A percentile compares a stretch with the other conserved stretches of the same genome.
Conservation (phyloP, 2,888 invertebrate species). For the Hypomecis punctinalis region DNA sequence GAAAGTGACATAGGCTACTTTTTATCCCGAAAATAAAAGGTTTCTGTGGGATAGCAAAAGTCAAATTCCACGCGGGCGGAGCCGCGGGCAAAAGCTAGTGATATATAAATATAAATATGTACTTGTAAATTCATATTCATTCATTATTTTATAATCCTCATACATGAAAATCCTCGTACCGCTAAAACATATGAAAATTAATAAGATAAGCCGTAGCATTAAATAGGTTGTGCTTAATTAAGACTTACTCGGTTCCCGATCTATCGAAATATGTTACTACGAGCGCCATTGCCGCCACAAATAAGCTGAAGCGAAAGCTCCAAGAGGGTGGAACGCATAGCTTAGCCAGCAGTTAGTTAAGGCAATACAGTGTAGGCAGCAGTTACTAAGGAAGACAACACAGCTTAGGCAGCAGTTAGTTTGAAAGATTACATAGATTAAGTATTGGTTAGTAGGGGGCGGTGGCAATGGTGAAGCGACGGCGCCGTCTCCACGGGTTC, state of each 20-base stretch:
- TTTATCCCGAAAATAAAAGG: too few species aligned
- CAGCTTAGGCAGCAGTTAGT: slow-evolving; percentile 13
- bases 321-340: slow-evolving; percentile 28
- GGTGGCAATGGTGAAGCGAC: slow-evolving; percentile 2
- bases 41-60: too few species aligned
- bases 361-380: background rate
- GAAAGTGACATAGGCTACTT: too few species aligned
- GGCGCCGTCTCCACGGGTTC: slow-evolving; percentile 1
- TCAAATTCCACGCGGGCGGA: too few species aligned
- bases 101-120: too few species aligned
- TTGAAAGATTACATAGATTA: too few species aligned
- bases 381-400: background rate
- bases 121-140: too few species aligned
- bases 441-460: slow-evolving; percentile 1
- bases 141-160: too few species aligned
- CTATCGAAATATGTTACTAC: slow-evolving; percentile 30
- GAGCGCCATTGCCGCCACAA: slow-evolving; percentile 26
- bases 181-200: background rate
- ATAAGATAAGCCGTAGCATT: background rate
- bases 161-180: background rate
- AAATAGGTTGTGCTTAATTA: slow-evolving; percentile 18
- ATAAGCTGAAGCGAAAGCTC: slow-evolving; percentile 31
- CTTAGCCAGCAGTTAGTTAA: slow-evolving; percentile 14
- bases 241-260: slow-evolving; percentile 18
- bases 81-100: too few species aligned